Evolutionary conservation across 2,113 vertebrate genomes (phyloP).

Genomic region (Myotis brandtii): DNA sequence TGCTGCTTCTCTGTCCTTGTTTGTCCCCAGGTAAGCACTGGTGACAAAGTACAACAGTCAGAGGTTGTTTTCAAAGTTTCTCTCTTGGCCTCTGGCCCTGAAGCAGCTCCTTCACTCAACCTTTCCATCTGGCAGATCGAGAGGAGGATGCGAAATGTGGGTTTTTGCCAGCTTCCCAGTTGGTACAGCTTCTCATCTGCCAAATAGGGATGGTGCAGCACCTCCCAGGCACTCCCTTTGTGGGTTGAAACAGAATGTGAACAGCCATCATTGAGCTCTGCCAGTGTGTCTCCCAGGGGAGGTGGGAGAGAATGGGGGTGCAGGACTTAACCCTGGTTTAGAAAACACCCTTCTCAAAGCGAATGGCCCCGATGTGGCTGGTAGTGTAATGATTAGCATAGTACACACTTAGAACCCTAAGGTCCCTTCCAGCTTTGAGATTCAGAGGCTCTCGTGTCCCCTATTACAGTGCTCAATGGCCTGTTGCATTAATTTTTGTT

Average conservation of each 20-base stretch:
- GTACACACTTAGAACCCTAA: not conserved
- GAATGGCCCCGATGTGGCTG: not conserved
- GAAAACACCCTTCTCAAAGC: not conserved
- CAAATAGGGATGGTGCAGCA: accelerated
- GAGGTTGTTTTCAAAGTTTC: not conserved
- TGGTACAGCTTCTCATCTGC: not conserved
- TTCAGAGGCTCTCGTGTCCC: not conserved
- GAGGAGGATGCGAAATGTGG: not conserved
- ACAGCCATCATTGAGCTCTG: not conserved
- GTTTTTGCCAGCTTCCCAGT: not conserved
- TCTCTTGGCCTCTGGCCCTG: not conserved
- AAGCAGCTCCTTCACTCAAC: not conserved
- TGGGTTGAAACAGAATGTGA: not conserved
- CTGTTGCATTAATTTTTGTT: not conserved
- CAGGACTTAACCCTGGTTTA: not conserved
- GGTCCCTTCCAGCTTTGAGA: not conserved
- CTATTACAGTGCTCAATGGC: not conserved
- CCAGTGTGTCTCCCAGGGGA: not conserved
- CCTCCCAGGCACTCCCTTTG: not conserved
- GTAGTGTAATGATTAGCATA: not conserved
- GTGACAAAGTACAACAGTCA: not conserved
- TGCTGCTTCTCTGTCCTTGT: not conserved
- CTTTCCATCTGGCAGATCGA: not conserved
- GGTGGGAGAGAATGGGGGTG: not conserved
- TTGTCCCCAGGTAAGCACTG: not conserved